Percentiles rank a stretch among this genome's conserved stretches.
These are phyloP conservation scores for Dugesia japonica DNA, from an alignment of 2,888 invertebrate genomes.

Conservation along the genomic window DNA sequence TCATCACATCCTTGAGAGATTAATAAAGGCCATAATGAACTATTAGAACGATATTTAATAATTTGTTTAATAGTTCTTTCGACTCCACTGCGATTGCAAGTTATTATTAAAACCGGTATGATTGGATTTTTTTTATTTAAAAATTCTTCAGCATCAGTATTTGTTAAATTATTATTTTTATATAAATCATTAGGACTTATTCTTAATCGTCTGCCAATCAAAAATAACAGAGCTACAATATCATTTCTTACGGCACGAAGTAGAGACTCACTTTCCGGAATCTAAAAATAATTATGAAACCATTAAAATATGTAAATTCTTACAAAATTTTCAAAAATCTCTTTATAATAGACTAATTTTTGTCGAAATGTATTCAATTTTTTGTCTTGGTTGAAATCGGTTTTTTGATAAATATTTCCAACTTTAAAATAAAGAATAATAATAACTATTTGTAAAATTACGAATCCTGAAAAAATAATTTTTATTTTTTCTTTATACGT, in stretches of 20 bases:
- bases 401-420: too few species aligned
- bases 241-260: neutral
- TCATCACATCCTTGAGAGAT: neutral
- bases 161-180: neutral
- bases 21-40: neutral
- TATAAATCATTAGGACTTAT: neutral
- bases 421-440: too few species aligned
- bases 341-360: too few species aligned
- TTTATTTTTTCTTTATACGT: too few species aligned
- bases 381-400: too few species aligned
- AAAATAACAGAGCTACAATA: neutral
- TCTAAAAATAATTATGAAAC: neutral
- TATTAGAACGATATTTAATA: neutral
- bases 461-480: too few species aligned
- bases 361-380: too few species aligned
- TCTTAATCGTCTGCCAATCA: neutral
- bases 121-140: neutral
- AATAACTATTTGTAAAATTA: too few species aligned
- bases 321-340: too few species aligned
- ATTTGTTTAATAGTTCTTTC: neutral
- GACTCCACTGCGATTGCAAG: neutral
- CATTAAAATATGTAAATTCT: neutral
- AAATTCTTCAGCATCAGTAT: neutral
- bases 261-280: neutral
- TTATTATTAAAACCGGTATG: neutral